Evolutionary conservation across 1,140 invertebrate species (phyloP).

Genomic region (Dinothrombium tinctorium): DNA sequence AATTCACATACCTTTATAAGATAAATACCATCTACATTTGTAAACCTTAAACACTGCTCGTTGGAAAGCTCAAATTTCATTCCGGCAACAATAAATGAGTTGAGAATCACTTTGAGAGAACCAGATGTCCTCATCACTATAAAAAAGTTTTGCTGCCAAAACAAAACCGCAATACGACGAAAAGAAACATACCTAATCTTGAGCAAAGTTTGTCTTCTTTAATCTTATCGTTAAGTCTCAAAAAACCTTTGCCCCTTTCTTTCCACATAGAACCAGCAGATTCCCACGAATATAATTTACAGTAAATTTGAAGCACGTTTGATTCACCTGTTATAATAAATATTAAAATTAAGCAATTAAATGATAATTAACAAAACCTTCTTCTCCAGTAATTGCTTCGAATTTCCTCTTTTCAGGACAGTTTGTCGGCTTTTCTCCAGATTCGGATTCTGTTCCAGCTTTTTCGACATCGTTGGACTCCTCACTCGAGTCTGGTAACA

Average conservation of each 20-base stretch:
- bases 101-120: constrained; percentile 63
- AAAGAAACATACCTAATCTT: constrained; percentile 26
- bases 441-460: too few relatives aligned
- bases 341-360: not conserved
- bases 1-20: constrained; percentile 7
- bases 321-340: constrained; percentile 10
- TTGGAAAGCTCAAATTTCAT: constrained; percentile 31
- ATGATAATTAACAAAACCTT: constrained; percentile 9
- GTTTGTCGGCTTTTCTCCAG: too few relatives aligned
- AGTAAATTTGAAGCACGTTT: constrained; percentile 38
- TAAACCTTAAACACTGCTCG: constrained; percentile 10
- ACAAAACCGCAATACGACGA: not conserved
- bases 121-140: constrained; percentile 58
- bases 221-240: constrained; percentile 60
- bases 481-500: too few relatives aligned
- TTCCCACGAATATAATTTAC: constrained; percentile 74
- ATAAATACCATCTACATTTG: constrained; percentile 11
- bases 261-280: constrained; percentile 43
- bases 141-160: constrained; percentile 10
- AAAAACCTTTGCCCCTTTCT: constrained; percentile 60
- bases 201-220: constrained; percentile 28
- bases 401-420: constrained; percentile 9
- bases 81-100: constrained; percentile 75
- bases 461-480: too few relatives aligned
- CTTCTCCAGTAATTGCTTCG: constrained; percentile 13